Conservation (phyloP, 1,140 invertebrate species). For the Tetramorium alpestre region DNA sequence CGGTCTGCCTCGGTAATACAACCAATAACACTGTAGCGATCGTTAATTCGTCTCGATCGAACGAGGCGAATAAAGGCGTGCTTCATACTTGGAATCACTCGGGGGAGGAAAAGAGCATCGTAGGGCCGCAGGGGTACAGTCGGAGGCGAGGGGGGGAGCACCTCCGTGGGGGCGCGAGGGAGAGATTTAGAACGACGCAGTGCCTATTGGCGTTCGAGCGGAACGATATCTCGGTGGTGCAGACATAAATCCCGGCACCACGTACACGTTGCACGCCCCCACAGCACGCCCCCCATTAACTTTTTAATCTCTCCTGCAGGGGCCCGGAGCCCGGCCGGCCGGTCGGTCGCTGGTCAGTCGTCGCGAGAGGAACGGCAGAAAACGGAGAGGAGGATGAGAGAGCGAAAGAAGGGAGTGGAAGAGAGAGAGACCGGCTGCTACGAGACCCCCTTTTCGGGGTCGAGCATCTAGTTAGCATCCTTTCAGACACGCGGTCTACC, state of each 20-base stretch:
- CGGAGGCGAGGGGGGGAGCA: constrained; percentile 71
- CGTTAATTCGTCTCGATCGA: constrained; percentile 61
- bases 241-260: constrained; percentile 82
- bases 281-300: constrained; percentile 82
- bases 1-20: constrained; percentile 21
- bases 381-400: constrained; percentile 11
- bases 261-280: constrained; percentile 81
- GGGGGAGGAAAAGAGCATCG: constrained; percentile 61
- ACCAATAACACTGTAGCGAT: constrained; percentile 40
- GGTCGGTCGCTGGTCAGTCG: constrained; percentile 32
- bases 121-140: constrained; percentile 11
- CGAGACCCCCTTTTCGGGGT: constrained; percentile 70
- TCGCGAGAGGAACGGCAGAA: constrained; percentile 52
- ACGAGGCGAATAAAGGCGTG: constrained; percentile 48
- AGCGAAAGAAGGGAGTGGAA: constrained; percentile 15
- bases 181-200: constrained; percentile 74
- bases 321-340: constrained; percentile 51
- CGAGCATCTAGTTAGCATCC: constrained; percentile 80
- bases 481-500: constrained; percentile 78
- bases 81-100: constrained; percentile 46
- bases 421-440: constrained; percentile 32
- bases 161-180: constrained; percentile 79
- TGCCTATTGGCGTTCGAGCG: constrained; percentile 78
- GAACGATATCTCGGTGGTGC: constrained; percentile 81
- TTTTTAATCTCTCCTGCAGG: constrained; percentile 80